Evolutionary conservation across 1,140 invertebrate genomes (phyloP).

Genomic region (Cylas formicarius): DNA sequence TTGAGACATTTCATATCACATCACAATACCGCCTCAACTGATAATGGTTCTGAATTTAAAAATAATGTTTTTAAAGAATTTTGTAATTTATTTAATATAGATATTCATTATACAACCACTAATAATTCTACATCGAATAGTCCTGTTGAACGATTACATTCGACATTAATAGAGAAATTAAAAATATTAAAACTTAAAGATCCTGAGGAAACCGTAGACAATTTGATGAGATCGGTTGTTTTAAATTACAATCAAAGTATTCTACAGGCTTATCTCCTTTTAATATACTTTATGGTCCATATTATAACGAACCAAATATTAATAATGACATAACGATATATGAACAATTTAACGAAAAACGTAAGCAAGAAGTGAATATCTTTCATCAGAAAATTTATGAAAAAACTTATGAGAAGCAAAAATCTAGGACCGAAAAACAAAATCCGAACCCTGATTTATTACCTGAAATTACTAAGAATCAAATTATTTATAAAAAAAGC

Average conservation of each 20-base stretch:
- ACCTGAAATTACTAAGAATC: slow-evolving; percentile 1
- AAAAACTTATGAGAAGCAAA: slow-evolving; percentile 2
- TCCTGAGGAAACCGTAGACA: slow-evolving; percentile 8
- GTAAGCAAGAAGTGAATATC: slow-evolving; percentile 8
- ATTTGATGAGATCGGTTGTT: slow-evolving; percentile 15
- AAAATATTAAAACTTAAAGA: slow-evolving; percentile 11
- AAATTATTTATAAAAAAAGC: slow-evolving; percentile 1
- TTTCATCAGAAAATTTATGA: slow-evolving; percentile 5
- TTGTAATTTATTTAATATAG: slow-evolving; percentile 20
- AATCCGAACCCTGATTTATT: neutral
- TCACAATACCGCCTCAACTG: slow-evolving; percentile 14
- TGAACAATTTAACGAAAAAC: slow-evolving; percentile 8
- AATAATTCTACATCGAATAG: slow-evolving; percentile 15
- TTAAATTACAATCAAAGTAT: slow-evolving; percentile 18
- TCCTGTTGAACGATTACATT: slow-evolving; percentile 20
- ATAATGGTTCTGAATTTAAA: slow-evolving; percentile 27
- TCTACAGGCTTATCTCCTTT: slow-evolving; percentile 16
- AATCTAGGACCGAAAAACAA: neutral
- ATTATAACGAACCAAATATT: slow-evolving; percentile 4
- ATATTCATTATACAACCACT: slow-evolving; percentile 17
- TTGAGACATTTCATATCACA: slow-evolving; percentile 9
- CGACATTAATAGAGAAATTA: slow-evolving; percentile 18
- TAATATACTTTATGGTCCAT: slow-evolving; percentile 26
- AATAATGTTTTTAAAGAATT: slow-evolving; percentile 25
- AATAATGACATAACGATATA: neutral